Base-by-base conservation (phyloP, 2,888 invertebrate species). In the Plemyria rubiginata region DNA sequence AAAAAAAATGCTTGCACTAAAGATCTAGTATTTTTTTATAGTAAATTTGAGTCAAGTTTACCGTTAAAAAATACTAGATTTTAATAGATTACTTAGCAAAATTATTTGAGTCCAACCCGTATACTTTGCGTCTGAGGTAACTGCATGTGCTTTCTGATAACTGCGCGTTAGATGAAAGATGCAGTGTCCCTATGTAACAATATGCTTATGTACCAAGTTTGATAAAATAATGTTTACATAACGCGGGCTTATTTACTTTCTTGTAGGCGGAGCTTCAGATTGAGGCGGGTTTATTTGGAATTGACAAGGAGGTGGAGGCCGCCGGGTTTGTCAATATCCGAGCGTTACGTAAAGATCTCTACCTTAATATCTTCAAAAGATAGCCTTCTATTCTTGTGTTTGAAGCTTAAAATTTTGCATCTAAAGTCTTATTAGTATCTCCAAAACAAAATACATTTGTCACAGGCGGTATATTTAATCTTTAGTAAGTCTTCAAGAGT, bases 211-310 rank as follows among this genome's bases (percentile, higher is more conserved):
- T 85, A 83, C 78, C 76, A 75, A 67, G 71, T 78, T 80, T 79
- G 86, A 86, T 78, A 86, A 84, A 86, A 81, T 81, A 79, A 74
- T 81, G 82, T 86, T 85, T 85, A 90, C 84, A 87, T 87, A 84
- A 80, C 84, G 76, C 85, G 61, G 61, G 64, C 80, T 84, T 90
- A 92, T 90, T 86, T 92, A 91, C 87, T 83, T 85, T 82, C 78
- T 78, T 78, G 90, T 87, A 90, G 92, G 91, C 90, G 92, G 88
- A 85, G 92, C 90, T 79, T 84, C 80, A 79, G 81, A 82, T 85
- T 79, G 86, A 92, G 92, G 92, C 92, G 92, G 92, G 90, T 86
- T 90, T 90, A 87, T 89, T 89, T 88, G 83, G 82, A 85, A 87
- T 90, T 86, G 88, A 90, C 88, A 88, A 88, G 89, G 88, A 91